These are phyloP conservation scores for Camptogramma bilineatum DNA, from an alignment of 2,888 invertebrate genomes.

Conservation along the genomic window DNA sequence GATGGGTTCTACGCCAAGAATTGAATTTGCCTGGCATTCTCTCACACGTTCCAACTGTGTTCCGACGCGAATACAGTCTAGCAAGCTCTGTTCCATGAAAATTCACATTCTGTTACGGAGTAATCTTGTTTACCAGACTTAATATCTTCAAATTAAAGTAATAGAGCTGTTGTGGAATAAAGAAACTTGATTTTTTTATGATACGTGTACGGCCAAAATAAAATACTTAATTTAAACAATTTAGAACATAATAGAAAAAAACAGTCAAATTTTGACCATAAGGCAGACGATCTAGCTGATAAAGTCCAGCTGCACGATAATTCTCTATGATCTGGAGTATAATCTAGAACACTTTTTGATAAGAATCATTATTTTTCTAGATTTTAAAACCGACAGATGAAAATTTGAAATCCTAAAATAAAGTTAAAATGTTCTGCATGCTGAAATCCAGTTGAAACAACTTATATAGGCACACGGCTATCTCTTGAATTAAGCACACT, in stretches of 20 bases:
- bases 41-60: conserved; percentile 44
- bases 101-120: conserved; percentile 34
- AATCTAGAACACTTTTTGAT: too few relatives aligned
- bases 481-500: conserved; percentile 68
- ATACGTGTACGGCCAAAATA: too few relatives aligned
- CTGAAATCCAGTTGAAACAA: conserved; percentile 16
- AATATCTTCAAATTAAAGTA: conserved; percentile 26
- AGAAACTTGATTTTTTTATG: neutral
- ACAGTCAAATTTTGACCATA: too few relatives aligned
- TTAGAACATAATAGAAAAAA: too few relatives aligned
- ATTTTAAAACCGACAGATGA: too few relatives aligned
- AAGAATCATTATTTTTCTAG: too few relatives aligned
- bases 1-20: conserved; percentile 75
- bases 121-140: conserved; percentile 27
- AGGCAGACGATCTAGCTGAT: too few relatives aligned
- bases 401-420: neutral
- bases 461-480: conserved; percentile 48
- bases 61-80: conserved; percentile 41
- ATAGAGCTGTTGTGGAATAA: conserved; percentile 2
- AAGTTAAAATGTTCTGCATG: conserved; percentile 8
- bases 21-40: conserved; percentile 72
- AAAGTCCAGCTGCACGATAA: too few relatives aligned
- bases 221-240: too few relatives aligned
- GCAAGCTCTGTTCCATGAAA: conserved; percentile 42
- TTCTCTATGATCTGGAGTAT: too few relatives aligned